Base-by-base conservation (phyloP, 2,888 invertebrate species). In the Pseudococcus jackbeardsleyi region DNA sequence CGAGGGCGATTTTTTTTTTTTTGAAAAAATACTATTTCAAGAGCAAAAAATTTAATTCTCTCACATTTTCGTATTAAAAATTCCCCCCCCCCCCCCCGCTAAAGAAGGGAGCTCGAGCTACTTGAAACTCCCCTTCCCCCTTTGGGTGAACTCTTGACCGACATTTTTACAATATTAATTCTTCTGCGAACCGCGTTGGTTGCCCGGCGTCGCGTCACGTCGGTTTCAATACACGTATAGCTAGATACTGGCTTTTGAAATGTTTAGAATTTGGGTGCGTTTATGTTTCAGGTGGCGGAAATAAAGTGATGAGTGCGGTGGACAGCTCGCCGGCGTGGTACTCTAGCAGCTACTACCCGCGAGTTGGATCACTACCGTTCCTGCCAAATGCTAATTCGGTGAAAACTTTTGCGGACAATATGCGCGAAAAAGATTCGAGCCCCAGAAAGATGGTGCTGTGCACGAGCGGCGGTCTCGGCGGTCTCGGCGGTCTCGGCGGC, bases 361-460 rank as follows among this genome's bases (percentile, higher is more conserved):
- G 91, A 92, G 93, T 92, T 92, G 92, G 91, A 91, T 92, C 91
- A 91, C 92, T 91, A 91, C 88, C 89, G 72, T 88, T 88, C 84
- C 84, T 84, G 26, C 88, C 84, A 68, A 88, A 88, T 84, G 84
- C 64, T 48, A 88, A 88, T 84, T 42, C 84, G 64, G 84, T 84
- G 22, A 26, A 85, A 48, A 48, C 88, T 85, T 87, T 88, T 88
- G 85, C 89, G 88, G 93, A 94, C 93, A 95, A 93, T 92, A 95
- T 95, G 95, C 94, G 97, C 93, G 97, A 97, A 93, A 97, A 97
- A 93, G 96, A 97, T 94, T 95, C 96, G 92, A 96, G 96, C 92
- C 97, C 96, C 92, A 94, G 96, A 93, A 96, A 96, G 93, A 96
- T 96, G 95, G 93, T 95, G 91, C 92, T 92, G 39, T 46, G 39